Conservation (phyloP, 1,140 invertebrate species). For the Theocolax elegans region DNA sequence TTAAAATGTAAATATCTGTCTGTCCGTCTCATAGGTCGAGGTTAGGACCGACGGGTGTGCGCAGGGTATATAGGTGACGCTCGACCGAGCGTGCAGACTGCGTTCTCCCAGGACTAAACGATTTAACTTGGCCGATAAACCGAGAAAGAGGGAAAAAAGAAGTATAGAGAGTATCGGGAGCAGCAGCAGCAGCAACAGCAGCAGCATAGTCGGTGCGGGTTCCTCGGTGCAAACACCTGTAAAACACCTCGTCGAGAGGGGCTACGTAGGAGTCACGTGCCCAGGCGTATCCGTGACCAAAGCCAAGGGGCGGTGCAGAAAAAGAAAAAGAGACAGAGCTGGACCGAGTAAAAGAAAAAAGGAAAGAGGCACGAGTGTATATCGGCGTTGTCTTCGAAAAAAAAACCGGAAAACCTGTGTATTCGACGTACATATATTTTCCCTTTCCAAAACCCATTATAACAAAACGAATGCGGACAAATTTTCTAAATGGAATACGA, state of each 20-base stretch:
- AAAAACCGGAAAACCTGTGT: too few species aligned
- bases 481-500: neutral
- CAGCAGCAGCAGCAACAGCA: conserved; percentile 45
- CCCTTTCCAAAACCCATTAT: too few species aligned
- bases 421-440: too few species aligned
- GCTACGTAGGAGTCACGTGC: conserved; percentile 56
- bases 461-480: too few species aligned
- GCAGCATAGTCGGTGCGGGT: conserved; percentile 38
- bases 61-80: too few species aligned
- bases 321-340: conserved; percentile 44
- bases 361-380: neutral
- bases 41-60: too few species aligned
- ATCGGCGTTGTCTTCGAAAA: neutral
- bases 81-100: conserved; percentile 42
- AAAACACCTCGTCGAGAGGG: conserved; percentile 50
- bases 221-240: conserved; percentile 59
- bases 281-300: conserved; percentile 63
- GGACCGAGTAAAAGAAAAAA: conserved; percentile 15
- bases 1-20: too few species aligned
- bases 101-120: conserved; percentile 57
- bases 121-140: conserved; percentile 51
- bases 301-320: conserved; percentile 41
- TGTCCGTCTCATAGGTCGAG: too few species aligned
- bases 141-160: conserved; percentile 6
- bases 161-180: conserved; percentile 44